Conservation (phyloP, 1,140 invertebrate species). For the Glomeris maerens region DNA sequence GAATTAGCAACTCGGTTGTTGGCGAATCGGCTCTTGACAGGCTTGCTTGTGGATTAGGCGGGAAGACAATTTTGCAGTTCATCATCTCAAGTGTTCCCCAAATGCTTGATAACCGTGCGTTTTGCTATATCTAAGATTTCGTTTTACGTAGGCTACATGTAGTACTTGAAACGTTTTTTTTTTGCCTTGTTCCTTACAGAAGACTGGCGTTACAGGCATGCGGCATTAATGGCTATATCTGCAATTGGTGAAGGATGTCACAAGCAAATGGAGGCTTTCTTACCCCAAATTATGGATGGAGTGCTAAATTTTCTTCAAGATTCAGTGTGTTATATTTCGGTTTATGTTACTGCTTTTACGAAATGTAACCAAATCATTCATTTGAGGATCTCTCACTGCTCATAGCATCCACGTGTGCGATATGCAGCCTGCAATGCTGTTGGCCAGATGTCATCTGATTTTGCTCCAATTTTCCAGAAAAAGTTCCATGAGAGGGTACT, state of each 20-base stretch:
- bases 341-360: conserved; percentile 6
- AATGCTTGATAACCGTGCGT: conserved; percentile 66
- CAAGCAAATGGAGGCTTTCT: conserved; percentile 89
- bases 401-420: conserved; percentile 75
- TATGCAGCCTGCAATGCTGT: conserved; percentile 99
- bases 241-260: conserved; percentile 96
- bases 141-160: conserved; percentile 12
- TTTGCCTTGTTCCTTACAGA: conserved; percentile 19
- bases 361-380: conserved; percentile 10
- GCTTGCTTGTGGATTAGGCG: conserved; percentile 86
- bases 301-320: conserved; percentile 79
- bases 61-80: conserved; percentile 83
- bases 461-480: conserved; percentile 91
- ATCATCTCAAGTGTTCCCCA: conserved; percentile 68
- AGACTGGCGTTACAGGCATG: conserved; percentile 56
- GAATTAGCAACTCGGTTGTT: conserved; percentile 69
- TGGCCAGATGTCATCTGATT: conserved; percentile 98
- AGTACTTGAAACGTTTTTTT: not conserved
- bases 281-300: conserved; percentile 77
- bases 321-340: conserved; percentile 40
- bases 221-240: conserved; percentile 95
- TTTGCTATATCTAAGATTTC: conserved; percentile 4
- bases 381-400: no score
- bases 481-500: conserved; percentile 77
- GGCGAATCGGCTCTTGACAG: conserved; percentile 94